These are phyloP conservation scores for Craterocephalus amniculus DNA, from an alignment of 2,797 vertebrate species.

Conservation along the genomic window DNA sequence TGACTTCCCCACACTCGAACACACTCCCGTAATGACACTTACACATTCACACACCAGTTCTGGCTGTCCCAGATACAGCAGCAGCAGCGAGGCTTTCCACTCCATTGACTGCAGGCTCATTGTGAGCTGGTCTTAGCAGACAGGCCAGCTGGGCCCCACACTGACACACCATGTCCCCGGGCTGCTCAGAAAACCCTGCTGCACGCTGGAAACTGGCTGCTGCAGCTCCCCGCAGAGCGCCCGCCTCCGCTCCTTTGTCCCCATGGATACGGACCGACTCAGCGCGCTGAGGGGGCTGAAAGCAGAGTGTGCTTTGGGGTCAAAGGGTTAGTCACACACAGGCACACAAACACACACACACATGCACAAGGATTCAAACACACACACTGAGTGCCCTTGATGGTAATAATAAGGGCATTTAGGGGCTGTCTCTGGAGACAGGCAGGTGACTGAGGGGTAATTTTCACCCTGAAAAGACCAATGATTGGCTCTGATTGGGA, in stretches of 20 bases:
- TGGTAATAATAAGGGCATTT: slow-evolving; percentile 83
- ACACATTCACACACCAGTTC: slow-evolving; percentile 64
- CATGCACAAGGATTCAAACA: slow-evolving; percentile 15
- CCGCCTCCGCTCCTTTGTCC: slow-evolving; percentile 75
- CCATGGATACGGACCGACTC: slow-evolving; percentile 64
- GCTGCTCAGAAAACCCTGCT: slow-evolving; percentile 70
- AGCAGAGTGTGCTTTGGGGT: slow-evolving; percentile 53
- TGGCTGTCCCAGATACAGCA: slow-evolving; percentile 77
- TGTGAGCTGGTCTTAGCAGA: slow-evolving; percentile 81
- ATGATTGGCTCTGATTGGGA: slow-evolving; percentile 83
- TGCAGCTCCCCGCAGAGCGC: slow-evolving; percentile 63
- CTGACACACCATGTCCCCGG: slow-evolving; percentile 75
- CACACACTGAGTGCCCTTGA: slow-evolving; percentile 73
- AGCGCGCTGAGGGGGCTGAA: slow-evolving; percentile 61
- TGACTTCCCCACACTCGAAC: slow-evolving; percentile 56
- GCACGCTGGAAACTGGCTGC: slow-evolving; percentile 67
- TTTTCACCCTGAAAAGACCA: slow-evolving; percentile 82
- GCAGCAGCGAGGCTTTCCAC: slow-evolving; percentile 75
- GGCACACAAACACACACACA: slow-evolving; percentile 30
- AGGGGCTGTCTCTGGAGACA: slow-evolving; percentile 73
- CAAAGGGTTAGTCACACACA: slow-evolving; percentile 59
- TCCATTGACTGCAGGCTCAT: slow-evolving; percentile 80
- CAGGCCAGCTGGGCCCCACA: slow-evolving; percentile 81
- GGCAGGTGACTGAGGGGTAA: slow-evolving; percentile 83
- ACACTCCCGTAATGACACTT: slow-evolving; percentile 52